A percentile compares a stretch with the other conserved stretches of the same genome.
phyloP scores from a whole-genome alignment of 2,113 vertebrate genomes.

The Misgurnus anguillicaudatus region DNA sequence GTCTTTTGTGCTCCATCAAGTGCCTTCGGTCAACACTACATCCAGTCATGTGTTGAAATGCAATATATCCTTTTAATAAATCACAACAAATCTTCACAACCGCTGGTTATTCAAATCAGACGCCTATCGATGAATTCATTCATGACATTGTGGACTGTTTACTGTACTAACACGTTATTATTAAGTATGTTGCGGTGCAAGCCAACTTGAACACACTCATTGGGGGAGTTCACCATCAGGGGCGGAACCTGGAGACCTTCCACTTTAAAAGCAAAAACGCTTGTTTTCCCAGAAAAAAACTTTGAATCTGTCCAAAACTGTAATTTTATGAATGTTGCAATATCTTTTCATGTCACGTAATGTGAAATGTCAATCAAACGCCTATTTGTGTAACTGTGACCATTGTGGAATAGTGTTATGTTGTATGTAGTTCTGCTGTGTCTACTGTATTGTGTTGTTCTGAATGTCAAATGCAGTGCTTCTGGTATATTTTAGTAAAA shows the following conservation, averaged over 20 bases:
- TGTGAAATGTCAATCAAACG: too few species aligned
- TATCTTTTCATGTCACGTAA: too few species aligned
- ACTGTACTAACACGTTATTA: constrained; percentile 43
- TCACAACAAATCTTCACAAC: neutral
- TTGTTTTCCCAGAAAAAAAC: neutral
- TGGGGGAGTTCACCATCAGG: constrained; percentile 46
- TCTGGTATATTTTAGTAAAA: too few species aligned
- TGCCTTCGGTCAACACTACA: constrained; percentile 1
- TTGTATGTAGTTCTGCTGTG: too few species aligned
- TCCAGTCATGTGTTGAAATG: neutral
- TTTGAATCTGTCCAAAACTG: too few species aligned
- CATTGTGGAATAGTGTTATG: too few species aligned
- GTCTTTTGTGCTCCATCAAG: constrained; percentile 38
- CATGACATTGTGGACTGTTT: constrained; percentile 36
- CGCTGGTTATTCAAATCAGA: neutral
- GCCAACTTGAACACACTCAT: constrained; percentile 37
- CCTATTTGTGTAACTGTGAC: too few species aligned
- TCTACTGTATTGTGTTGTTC: too few species aligned
- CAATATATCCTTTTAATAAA: neutral
- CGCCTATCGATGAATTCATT: neutral
- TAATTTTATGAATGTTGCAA: too few species aligned
- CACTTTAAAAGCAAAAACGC: neutral
- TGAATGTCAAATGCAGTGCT: too few species aligned
- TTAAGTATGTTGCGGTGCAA: constrained; percentile 2
- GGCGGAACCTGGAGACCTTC: constrained; percentile 43